Conservation (phyloP, 2,888 invertebrate genomes). For the Harpagoxenus sublaevis region DNA sequence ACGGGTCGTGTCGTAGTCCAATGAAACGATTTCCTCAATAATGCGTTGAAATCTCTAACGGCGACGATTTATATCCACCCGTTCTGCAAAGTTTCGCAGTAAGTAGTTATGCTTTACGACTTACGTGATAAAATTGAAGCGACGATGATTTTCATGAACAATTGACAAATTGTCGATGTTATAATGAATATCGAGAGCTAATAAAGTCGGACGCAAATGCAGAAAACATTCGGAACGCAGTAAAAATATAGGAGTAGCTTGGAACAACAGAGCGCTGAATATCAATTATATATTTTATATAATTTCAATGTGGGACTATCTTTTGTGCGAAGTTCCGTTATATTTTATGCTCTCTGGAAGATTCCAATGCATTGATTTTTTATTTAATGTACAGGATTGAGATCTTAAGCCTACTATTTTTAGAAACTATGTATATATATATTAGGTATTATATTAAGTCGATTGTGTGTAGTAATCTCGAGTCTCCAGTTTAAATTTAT, state of each 20-base stretch:
- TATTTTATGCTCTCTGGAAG: background rate
- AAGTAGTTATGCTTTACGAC: background rate
- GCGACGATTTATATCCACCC: constrained; percentile 13
- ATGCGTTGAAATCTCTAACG: constrained; percentile 42
- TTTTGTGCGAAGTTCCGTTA: background rate
- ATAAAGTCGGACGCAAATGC: background rate
- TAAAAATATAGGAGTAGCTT: background rate
- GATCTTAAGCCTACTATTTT: background rate
- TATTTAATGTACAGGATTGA: background rate
- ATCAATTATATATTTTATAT: background rate
- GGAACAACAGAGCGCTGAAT: background rate
- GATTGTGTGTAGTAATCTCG: background rate
- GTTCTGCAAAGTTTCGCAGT: constrained; percentile 29
- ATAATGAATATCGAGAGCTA: background rate
- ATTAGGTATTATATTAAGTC: background rate
- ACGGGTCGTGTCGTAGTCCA: constrained; percentile 9
- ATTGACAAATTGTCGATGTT: constrained; percentile 16
- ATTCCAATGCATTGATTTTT: background rate
- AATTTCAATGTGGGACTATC: background rate
- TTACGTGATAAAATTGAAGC: constrained; percentile 9
- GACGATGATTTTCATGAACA: constrained; percentile 13
- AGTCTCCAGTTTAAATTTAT: background rate
- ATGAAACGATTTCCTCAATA: constrained; percentile 49
- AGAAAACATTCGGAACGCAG: background rate
- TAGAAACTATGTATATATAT: background rate